Base-by-base conservation (phyloP, 1,140 invertebrate genomes). In the Ceratosolen fusciceps region DNA sequence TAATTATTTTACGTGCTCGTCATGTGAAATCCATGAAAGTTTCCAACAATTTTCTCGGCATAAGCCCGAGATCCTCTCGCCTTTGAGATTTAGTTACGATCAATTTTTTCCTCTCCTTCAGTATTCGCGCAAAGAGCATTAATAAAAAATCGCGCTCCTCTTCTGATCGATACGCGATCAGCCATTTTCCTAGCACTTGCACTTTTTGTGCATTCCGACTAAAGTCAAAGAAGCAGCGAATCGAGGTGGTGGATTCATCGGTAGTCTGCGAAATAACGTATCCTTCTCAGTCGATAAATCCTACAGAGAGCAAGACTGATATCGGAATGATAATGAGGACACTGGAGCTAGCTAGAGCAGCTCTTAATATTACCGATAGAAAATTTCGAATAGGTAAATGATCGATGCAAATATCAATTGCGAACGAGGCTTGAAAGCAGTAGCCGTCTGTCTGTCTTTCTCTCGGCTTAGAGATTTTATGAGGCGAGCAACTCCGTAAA, bases 401-500 rank as follows among this genome's bases (percentile, higher is more conserved):
- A 12, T 43, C 12, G 39, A 12, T 43, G 39, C 39, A 7, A 5
- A n/a, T 37, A 65, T 65, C 60, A 37, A 65, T 65, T 65, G 60
- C 60, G 31, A 65, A 65, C 19, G n/a, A 37, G 31, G 31, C 60
- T 65, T 65, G 14, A 65, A 9, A 14, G 31, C n/a, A 5, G 1
- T 31, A 10, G 31, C 16, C 16, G 34, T 65, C 60, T 9, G 10
- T 60, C 14, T 60, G 24, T 56, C 14, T 29, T 10, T 60, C 58
- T 65, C 60, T 65, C 1, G 16, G 2, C 16, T 37, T 65, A 37
- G 12, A 21, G 60, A n/a, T 65, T 65, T 65, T 29, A 24, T 2
- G 58, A 60, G 58, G 7, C 29, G 31, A 16, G 16, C 34, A 31
- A 37, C 60, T 29, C 72, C 72, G 72, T 49, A 31, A 74, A 65